A percentile compares a stretch with the other conserved stretches of the same genome.
phyloP scores from a whole-genome alignment of 2,888 invertebrate genomes.

The Alviniconcha strummeri region DNA sequence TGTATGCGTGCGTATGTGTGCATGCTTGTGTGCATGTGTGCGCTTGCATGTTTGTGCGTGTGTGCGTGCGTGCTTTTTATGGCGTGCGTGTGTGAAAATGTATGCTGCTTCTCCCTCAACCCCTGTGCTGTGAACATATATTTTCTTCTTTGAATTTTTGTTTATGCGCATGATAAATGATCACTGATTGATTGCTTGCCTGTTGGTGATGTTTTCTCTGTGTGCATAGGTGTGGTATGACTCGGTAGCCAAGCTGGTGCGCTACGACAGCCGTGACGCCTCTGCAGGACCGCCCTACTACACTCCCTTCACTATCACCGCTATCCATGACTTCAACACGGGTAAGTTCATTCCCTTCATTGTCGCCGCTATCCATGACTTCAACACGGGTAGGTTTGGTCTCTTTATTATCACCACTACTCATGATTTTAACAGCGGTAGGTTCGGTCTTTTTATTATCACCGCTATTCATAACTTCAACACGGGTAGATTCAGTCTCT shows the following conservation, averaged over 20 bases:
- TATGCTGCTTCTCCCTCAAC: too few species aligned
- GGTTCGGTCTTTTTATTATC: slow-evolving; percentile 33
- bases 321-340: slow-evolving; percentile 54
- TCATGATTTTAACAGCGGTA: slow-evolving; percentile 31
- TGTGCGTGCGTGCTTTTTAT: neutral
- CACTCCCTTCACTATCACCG: slow-evolving; percentile 52
- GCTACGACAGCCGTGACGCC: slow-evolving; percentile 49
- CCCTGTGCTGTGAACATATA: too few species aligned
- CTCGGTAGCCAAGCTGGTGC: slow-evolving; percentile 46
- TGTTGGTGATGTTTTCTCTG: too few species aligned
- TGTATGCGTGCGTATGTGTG: neutral
- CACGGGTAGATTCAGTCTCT: neutral
- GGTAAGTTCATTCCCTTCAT: slow-evolving; percentile 47
- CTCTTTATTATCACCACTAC: neutral
- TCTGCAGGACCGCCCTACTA: slow-evolving; percentile 44
- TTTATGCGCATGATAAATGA: too few species aligned
- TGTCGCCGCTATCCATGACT: neutral
- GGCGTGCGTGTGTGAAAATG: too few species aligned
- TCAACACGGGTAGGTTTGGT: neutral
- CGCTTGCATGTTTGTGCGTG: neutral
- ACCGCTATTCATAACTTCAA: neutral
- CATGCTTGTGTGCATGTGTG: neutral
- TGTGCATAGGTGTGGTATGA: slow-evolving; percentile 58
- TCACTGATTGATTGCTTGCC: too few species aligned
- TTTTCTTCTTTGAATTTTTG: too few species aligned